A percentile compares a stretch with the other conserved stretches of the same genome.
phyloP scores from a whole-genome alignment of 2,888 invertebrate species.

The Alentia gelatinosa region DNA sequence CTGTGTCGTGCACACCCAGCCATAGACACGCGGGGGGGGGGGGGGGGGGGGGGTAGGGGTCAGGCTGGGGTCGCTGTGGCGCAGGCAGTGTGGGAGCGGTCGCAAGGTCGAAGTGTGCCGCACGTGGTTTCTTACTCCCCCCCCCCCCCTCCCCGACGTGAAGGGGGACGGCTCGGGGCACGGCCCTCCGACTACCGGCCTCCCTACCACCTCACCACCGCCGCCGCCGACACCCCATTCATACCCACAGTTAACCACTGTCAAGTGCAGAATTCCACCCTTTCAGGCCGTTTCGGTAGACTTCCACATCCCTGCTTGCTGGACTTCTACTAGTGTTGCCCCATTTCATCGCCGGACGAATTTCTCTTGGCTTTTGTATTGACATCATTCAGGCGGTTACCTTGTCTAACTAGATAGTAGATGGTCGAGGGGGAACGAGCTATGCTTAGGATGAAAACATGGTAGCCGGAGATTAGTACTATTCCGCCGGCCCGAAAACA shows the following conservation, averaged over 20 bases:
- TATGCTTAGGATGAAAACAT: too few species aligned
- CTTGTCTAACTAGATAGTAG: too few species aligned
- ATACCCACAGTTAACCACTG: not conserved
- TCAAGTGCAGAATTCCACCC: not conserved
- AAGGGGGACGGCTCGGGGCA: not conserved
- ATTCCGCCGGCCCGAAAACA: too few species aligned
- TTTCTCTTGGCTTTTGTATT: too few species aligned
- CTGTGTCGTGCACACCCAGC: conserved; percentile 11
- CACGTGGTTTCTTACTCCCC: not conserved
- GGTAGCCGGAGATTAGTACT: too few species aligned
- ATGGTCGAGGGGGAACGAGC: too few species aligned
- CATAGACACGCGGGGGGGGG: too few species aligned
- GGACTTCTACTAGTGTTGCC: too few species aligned
- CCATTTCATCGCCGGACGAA: too few species aligned
- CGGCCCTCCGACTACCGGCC: not conserved
- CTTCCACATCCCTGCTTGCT: too few species aligned
- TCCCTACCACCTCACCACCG: not conserved
- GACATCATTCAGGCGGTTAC: too few species aligned
- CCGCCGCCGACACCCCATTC: not conserved
- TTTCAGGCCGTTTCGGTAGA: too few species aligned
- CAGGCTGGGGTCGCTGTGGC: not conserved
- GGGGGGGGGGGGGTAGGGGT: not conserved
- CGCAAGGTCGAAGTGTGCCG: conserved; percentile 1
- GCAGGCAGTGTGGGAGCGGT: conserved; percentile 2
- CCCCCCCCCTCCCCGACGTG: not conserved